Evolutionary conservation across 2,797 vertebrate species (phyloP).

Genomic region (Helostoma temminkii): DNA sequence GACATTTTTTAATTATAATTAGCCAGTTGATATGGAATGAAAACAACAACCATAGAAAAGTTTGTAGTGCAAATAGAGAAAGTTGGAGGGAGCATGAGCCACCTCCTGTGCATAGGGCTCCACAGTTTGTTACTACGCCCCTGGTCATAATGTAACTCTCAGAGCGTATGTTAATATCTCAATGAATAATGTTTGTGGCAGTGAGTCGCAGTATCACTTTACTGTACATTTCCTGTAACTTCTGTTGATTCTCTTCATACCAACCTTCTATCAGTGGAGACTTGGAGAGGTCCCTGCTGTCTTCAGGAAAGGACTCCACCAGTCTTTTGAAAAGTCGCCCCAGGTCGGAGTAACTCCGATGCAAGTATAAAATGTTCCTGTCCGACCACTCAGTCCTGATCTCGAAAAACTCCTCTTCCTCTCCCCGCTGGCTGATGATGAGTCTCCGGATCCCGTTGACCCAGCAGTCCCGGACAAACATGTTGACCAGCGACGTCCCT

Average conservation of each 20-base stretch:
- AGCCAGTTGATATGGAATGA: no score
- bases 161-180: background rate
- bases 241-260: conserved; percentile 34
- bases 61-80: no score
- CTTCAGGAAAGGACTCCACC: conserved; percentile 92
- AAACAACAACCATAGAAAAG: background rate
- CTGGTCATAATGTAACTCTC: background rate
- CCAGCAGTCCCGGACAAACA: conserved; percentile 98
- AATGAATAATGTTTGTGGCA: background rate
- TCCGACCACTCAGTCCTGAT: conserved; percentile 98
- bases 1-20: background rate
- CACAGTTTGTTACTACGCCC: conserved; percentile 8
- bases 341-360: conserved; percentile 93
- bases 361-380: conserved; percentile 94
- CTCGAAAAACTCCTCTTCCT: conserved; percentile 98
- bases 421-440: conserved; percentile 91
- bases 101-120: background rate
- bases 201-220: no score
- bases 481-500: conserved; percentile 97
- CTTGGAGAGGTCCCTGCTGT: conserved; percentile 88
- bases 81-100: background rate
- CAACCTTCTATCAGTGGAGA: conserved; percentile 91
- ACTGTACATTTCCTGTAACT: background rate
- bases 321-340: conserved; percentile 91
- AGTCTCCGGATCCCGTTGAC: conserved; percentile 95